Evolutionary conservation across 2,113 vertebrate species (phyloP).

Genomic region (Rhineura floridana): DNA sequence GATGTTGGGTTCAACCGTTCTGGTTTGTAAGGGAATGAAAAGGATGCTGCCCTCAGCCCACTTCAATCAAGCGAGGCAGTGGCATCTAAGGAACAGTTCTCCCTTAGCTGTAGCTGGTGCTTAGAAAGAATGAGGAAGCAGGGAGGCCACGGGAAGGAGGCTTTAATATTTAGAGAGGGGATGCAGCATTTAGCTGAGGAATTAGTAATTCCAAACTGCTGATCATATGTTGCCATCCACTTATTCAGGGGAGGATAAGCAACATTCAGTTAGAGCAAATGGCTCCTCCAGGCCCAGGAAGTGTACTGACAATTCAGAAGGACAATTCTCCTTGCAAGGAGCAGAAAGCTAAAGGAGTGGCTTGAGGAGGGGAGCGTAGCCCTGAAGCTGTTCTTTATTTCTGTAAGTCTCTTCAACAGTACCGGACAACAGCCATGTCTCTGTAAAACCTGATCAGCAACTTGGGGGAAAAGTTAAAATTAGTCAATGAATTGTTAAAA

Average conservation of each 20-base stretch:
- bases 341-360: constrained; percentile 72
- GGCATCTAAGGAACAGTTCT: constrained; percentile 55
- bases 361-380: constrained; percentile 74
- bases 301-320: constrained; percentile 74
- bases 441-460: constrained; percentile 46
- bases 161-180: constrained; percentile 63
- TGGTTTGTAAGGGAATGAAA: constrained; percentile 70
- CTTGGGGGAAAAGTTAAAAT: constrained; percentile 52
- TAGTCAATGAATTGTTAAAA: constrained; percentile 32
- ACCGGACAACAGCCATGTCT: constrained; percentile 52
- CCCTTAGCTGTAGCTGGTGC: constrained; percentile 49
- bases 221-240: constrained; percentile 61
- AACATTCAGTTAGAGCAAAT: constrained; percentile 82
- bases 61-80: constrained; percentile 69
- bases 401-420: constrained; percentile 64
- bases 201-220: constrained; percentile 26
- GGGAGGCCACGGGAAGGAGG: constrained; percentile 41
- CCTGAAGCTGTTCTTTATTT: constrained; percentile 74
- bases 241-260: constrained; percentile 75
- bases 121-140: constrained; percentile 60
- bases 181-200: constrained; percentile 53
- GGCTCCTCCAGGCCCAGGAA: constrained; percentile 73
- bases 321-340: constrained; percentile 2
- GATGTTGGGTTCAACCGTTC: constrained; percentile 68
- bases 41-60: constrained; percentile 65